A percentile compares a stretch with the other conserved stretches of the same genome.
Conservation (phyloP, 1,140 invertebrate species). For the Neotoxoptera formosana region DNA sequence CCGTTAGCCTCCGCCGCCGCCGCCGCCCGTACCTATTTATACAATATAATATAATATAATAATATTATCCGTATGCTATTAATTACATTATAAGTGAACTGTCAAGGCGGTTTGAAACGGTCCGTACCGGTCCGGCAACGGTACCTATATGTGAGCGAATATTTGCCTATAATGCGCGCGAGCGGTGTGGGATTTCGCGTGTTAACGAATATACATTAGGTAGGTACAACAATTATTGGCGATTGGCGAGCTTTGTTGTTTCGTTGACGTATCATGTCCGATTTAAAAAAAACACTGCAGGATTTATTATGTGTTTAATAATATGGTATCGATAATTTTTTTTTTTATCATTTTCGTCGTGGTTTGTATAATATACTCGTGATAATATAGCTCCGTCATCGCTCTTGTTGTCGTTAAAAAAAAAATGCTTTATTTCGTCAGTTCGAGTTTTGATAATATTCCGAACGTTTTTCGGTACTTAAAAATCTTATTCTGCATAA, state of each 20-base stretch:
- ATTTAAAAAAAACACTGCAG: neutral
- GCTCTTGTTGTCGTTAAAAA: neutral
- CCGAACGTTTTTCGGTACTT: neutral
- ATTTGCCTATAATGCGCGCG: too few species aligned
- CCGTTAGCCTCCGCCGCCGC: neutral
- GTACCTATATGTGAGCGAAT: neutral
- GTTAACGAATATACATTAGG: neutral
- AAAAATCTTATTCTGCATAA: neutral
- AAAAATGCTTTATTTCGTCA: too few species aligned
- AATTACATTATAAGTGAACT: conserved; percentile 39
- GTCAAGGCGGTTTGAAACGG: neutral
- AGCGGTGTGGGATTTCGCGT: neutral
- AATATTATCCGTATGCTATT: neutral
- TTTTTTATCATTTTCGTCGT: neutral
- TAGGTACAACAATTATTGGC: neutral
- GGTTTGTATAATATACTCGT: neutral
- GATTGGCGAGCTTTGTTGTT: neutral
- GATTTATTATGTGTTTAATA: neutral
- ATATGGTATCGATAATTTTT: neutral
- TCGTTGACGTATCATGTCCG: neutral
- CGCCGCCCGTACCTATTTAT: too few species aligned
- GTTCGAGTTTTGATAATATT: too few species aligned
- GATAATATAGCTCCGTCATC: too few species aligned
- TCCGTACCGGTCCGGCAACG: neutral
- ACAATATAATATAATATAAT: neutral